Evolutionary conservation across 2,797 vertebrate genomes (phyloP).

Genomic region (Phrynocephalus vlangalii): DNA sequence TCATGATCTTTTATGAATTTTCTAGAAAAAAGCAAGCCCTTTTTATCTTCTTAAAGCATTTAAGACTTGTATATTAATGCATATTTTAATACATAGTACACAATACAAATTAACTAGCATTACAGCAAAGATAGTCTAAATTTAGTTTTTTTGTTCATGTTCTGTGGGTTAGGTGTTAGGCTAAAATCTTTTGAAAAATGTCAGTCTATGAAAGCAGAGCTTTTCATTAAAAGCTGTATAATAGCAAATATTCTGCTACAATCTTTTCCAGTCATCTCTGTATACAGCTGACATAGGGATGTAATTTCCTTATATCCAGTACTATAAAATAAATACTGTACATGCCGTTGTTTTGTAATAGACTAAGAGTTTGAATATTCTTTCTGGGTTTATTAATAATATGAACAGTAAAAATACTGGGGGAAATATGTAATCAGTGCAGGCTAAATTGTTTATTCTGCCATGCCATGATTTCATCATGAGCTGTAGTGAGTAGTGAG

Average conservation of each 20-base stretch:
- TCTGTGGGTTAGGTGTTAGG: not conserved
- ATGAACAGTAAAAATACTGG: slow-evolving; percentile 1
- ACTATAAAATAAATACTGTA: slow-evolving; percentile 19
- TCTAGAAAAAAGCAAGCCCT: slow-evolving; percentile 48
- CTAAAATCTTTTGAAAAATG: slow-evolving; percentile 15
- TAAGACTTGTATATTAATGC: slow-evolving; percentile 40
- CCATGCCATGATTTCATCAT: not conserved
- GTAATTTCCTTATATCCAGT: slow-evolving; percentile 36
- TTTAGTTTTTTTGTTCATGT: slow-evolving; percentile 24
- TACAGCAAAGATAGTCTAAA: not conserved
- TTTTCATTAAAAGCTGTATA: slow-evolving; percentile 29
- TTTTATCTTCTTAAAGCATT: slow-evolving; percentile 52
- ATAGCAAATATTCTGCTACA: slow-evolving; percentile 7
- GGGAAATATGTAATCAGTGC: not conserved
- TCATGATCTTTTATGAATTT: slow-evolving; percentile 56
- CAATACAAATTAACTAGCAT: slow-evolving; percentile 20
- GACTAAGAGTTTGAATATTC: not conserved
- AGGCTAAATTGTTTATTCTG: slow-evolving; percentile 15
- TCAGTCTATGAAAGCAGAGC: slow-evolving; percentile 27
- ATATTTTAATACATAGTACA: slow-evolving; percentile 38
- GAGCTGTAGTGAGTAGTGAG: slow-evolving; percentile 9
- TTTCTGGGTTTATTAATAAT: slow-evolving; percentile 1
- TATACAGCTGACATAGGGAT: slow-evolving; percentile 21
- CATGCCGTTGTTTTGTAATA: not conserved
- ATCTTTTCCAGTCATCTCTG: slow-evolving; percentile 29